Evolutionary conservation across 2,113 vertebrate genomes (phyloP).

Genomic region (Channa maculata): DNA sequence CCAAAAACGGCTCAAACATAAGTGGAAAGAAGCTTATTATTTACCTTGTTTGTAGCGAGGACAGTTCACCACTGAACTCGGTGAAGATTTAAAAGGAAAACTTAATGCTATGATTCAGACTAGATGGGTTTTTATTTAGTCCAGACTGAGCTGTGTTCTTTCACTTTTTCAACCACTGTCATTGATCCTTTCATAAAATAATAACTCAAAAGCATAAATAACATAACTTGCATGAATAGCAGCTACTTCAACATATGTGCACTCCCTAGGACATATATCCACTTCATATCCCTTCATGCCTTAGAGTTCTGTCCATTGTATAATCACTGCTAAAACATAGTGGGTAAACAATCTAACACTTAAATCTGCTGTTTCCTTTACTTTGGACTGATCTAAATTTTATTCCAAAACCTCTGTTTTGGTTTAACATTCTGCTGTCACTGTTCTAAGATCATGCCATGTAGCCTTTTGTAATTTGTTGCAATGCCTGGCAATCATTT

Average conservation of each 20-base stretch:
- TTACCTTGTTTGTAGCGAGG: not conserved
- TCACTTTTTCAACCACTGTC: not conserved
- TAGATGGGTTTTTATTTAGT: not conserved
- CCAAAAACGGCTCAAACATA: not conserved
- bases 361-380: slow-evolving; percentile 28
- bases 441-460: slow-evolving; percentile 15
- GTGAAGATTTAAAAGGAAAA: not conserved
- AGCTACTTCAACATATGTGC: not conserved
- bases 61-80: not conserved
- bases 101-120: not conserved
- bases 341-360: slow-evolving; percentile 20
- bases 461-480: slow-evolving; percentile 43
- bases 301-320: slow-evolving; percentile 4
- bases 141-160: not conserved
- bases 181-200: not conserved
- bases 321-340: slow-evolving; percentile 5
- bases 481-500: slow-evolving; percentile 41
- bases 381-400: slow-evolving; percentile 31
- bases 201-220: not conserved
- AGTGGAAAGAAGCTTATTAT: not conserved
- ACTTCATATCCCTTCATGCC: slow-evolving; percentile 12
- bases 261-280: not conserved
- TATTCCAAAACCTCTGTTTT: slow-evolving; percentile 24
- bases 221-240: not conserved
- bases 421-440: slow-evolving; percentile 32